Evolutionary conservation across 2,888 invertebrate species (phyloP), one percentile per base, ranked within the genome.

Genomic region (Dorcus parallelipipedus): DNA sequence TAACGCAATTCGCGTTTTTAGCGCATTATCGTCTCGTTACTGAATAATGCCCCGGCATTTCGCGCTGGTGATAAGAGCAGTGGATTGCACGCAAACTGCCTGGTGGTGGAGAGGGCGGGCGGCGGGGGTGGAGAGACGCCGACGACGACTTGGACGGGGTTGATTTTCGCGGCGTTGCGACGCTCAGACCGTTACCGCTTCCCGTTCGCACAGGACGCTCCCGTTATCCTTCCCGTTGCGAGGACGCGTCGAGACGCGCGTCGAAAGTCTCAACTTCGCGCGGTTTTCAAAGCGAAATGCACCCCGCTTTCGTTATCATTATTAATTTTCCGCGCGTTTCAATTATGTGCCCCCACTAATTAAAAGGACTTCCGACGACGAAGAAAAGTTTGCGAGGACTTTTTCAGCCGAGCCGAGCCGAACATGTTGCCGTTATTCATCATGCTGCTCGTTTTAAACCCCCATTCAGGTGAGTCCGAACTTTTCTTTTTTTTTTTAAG

Each of bases 131-230:
- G 54, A 54, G 41, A 48, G 58, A 51, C 38, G 43, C 56, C 54
- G 56, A 56, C 56, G 56, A 51, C 56, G 47, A 51, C 56, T 45
- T 40, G 49, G 58, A 50, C 59, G 59, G 60, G 61, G 64, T 59
- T 58, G 56, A 61, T 54, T 59, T 60, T 52, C 54, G 53, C 56
- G 52, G 67, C 65, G 67, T 67, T 64, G 60, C 62, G 63, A 66
- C 64, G 67, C 63, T 67, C 64, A 66, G 67, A 67, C 56, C 61
- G 60, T 58, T 53, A 63, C 60, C 60, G 64, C 60, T 59, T 60
- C 48, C 56, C 64, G 60, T 63, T 52, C 62, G 50, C 49, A 62
- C 56, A 56, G 59, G 64, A 63, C 64, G 58, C 62, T 52, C 48
- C 45, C 9, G 26, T 56, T 52, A 51, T 56, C 52, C 56, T 56